Base-by-base conservation (phyloP, 2,113 vertebrate species). In the Junco hyemalis region DNA sequence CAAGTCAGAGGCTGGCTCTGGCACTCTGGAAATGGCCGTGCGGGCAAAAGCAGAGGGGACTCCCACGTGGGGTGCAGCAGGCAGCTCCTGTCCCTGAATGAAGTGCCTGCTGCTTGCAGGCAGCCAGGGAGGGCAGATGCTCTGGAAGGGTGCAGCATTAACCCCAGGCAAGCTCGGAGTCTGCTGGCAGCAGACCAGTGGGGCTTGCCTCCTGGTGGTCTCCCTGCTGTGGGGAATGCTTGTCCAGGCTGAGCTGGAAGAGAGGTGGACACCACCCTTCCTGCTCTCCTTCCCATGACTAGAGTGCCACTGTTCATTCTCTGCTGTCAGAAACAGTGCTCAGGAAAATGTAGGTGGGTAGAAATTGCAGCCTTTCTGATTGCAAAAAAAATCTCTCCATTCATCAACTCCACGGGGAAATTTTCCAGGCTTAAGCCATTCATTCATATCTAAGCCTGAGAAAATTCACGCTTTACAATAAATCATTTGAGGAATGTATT, bases 401-500 rank as follows among this genome's bases (percentile, higher is more conserved):
- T 93, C 72, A 51, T 90, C 47, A 88, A 29, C 24, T 60, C 12
- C 25, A 54, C 16, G 5, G 50, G 42, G 38, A 91, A 78, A 40
- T 88, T 78, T 92, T 83, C 60, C 79, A 81, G 38, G 44, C 16
- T 47, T 91, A 73, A 88, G 63, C 47, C 38, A 66, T 74, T 92
- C 51, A 66, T 90, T 95, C 21, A 22, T 66, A 86, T 70, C 38
- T 83, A 86, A 88, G 48, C 29, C 81, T 84, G 50, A 81, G 60
- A 85, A 95, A 81, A 73, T 53, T 31, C 11, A 50, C 51, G 47
- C 56, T 83, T 88, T 71, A 15, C 74, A 81, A 80, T 63, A 60
- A 86, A 93, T 81, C 6, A 51, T 90, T 81, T 83, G 40, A 86
- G 73, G 64, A 96, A 96, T 64, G 22, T 82, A 56, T 90, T 80